These are phyloP conservation scores for Ephialtes manifestator DNA, from an alignment of 2,888 invertebrate species.

Conservation along the genomic window DNA sequence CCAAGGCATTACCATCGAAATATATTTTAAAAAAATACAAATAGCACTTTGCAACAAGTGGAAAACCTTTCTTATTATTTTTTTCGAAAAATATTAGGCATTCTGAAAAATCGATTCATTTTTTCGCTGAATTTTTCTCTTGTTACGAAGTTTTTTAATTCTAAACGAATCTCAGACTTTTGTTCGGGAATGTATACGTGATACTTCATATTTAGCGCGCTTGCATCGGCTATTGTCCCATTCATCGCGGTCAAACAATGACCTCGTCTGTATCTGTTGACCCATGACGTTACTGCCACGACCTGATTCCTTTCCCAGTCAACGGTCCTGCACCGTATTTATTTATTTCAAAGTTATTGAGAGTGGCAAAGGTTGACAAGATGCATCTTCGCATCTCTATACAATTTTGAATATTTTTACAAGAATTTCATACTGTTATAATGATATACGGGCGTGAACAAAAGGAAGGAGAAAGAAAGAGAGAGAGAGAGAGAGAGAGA, in stretches of 20 bases:
- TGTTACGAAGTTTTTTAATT: neutral
- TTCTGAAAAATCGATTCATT: too few species aligned
- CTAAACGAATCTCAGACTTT: too few species aligned
- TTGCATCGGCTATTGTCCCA: conserved; percentile 41
- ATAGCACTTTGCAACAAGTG: too few species aligned
- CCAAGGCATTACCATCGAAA: too few species aligned
- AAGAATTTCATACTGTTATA: conserved; percentile 33
- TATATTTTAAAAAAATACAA: too few species aligned
- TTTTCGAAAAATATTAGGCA: too few species aligned
- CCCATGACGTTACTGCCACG: conserved; percentile 58
- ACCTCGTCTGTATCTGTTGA: conserved; percentile 57
- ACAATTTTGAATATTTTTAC: conserved; percentile 26
- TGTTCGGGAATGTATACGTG: neutral
- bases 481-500: neutral
- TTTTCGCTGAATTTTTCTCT: too few species aligned
- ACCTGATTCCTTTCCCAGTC: conserved; percentile 51
- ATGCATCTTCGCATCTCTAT: neutral
- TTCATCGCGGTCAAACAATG: conserved; percentile 59
- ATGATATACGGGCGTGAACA: neutral
- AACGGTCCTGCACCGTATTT: neutral
- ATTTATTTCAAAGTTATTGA: neutral
- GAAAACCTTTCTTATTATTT: too few species aligned
- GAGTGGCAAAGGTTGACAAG: neutral
- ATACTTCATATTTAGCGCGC: neutral
- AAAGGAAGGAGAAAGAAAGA: neutral